These are phyloP conservation scores for Seira musarum DNA, from an alignment of 2,888 invertebrate species.

Conservation along the genomic window DNA sequence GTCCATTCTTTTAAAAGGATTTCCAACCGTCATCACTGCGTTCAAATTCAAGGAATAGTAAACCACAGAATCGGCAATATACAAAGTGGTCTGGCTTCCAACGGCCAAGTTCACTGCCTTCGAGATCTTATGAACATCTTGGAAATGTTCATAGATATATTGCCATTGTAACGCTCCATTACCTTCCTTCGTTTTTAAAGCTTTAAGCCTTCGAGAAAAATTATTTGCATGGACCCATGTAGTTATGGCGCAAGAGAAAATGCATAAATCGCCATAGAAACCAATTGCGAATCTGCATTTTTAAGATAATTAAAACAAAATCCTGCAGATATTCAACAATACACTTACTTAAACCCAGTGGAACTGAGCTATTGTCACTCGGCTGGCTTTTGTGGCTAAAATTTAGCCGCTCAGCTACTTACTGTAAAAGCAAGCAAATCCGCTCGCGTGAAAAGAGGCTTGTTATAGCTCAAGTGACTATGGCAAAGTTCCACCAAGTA, in stretches of 20 bases:
- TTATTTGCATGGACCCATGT: slow-evolving; percentile 19
- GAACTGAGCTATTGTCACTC: too few species aligned
- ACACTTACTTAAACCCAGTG: too few species aligned
- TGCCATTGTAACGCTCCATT: slow-evolving; percentile 16
- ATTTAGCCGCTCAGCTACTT: too few species aligned
- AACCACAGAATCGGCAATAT: slow-evolving; percentile 20
- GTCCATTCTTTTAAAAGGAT: slow-evolving; percentile 7
- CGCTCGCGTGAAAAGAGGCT: too few species aligned
- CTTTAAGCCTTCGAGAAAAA: background rate
- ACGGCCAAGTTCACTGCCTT: slow-evolving; percentile 1
- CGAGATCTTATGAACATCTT: slow-evolving; percentile 3
- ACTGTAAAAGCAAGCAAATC: too few species aligned
- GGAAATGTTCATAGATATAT: slow-evolving; percentile 10
- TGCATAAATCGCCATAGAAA: slow-evolving; percentile 12
- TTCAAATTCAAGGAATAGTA: slow-evolving; percentile 26
- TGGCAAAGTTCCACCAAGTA: too few species aligned
- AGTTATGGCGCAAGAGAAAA: slow-evolving; percentile 22
- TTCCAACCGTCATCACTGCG: background rate
- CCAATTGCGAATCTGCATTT: slow-evolving; percentile 21
- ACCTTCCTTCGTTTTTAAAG: background rate
- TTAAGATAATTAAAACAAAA: too few species aligned
- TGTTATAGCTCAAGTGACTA: too few species aligned
- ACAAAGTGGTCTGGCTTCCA: slow-evolving; percentile 18
- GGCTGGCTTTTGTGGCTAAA: too few species aligned
- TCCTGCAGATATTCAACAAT: too few species aligned